A percentile compares a stretch with the other conserved stretches of the same genome.
Evolutionary conservation across 2,888 invertebrate species (phyloP).

Genomic region (Pristionchus japonicus): DNA sequence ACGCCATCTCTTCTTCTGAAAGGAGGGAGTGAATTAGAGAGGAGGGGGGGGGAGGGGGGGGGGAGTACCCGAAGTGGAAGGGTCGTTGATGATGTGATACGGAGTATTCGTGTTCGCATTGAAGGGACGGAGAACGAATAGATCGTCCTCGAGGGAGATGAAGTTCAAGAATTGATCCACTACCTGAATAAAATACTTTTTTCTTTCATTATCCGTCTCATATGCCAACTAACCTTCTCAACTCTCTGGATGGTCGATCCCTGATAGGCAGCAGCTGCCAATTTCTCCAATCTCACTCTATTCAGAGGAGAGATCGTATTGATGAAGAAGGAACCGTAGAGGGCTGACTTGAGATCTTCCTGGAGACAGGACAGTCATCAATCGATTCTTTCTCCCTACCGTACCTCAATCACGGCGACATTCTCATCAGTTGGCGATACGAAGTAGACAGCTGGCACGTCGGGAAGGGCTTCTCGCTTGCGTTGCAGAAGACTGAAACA

Average conservation of each 20-base stretch:
- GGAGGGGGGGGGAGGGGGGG: background rate
- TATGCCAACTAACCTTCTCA: conserved; percentile 83
- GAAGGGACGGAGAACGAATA: conserved; percentile 86
- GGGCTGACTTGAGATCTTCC: conserved; percentile 77
- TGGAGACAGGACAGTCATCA: background rate
- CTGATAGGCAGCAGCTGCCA: conserved; percentile 92
- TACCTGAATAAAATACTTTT: conserved; percentile 79
- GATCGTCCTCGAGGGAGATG: conserved; percentile 95
- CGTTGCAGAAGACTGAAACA: conserved; percentile 72
- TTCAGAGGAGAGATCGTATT: conserved; percentile 91
- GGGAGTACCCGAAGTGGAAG: conserved; percentile 55
- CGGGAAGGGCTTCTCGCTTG: conserved; percentile 86
- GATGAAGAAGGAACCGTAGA: conserved; percentile 95
- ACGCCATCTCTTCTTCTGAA: conserved; percentile 91
- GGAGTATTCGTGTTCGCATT: conserved; percentile 91
- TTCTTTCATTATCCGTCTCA: background rate
- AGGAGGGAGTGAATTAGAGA: background rate
- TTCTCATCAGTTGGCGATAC: conserved; percentile 96
- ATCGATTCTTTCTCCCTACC: too few relatives aligned
- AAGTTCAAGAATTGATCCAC: conserved; percentile 99
- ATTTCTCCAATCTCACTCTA: conserved; percentile 89
- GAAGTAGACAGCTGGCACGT: conserved; percentile 98
- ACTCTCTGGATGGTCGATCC: conserved; percentile 86
- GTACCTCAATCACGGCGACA: conserved; percentile 89
- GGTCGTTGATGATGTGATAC: conserved; percentile 83